Conservation (phyloP, 2,797 vertebrate genomes). For the Sebastes taczanowskii region DNA sequence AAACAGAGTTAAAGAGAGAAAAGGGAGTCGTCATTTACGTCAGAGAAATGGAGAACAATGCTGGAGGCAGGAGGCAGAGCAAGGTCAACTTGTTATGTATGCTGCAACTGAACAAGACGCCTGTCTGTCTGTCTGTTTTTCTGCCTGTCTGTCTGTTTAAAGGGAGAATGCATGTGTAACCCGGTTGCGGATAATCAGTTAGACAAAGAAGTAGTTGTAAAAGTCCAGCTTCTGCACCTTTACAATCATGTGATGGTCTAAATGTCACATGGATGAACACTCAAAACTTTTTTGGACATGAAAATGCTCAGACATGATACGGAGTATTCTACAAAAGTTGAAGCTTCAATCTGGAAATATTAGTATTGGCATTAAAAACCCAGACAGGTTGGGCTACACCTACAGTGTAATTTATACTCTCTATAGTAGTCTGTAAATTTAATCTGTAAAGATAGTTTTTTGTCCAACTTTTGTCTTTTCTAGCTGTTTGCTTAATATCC, state of each 20-base stretch:
- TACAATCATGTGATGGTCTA: not conserved
- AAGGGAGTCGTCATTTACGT: slow-evolving; percentile 70
- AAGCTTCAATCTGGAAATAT: no score
- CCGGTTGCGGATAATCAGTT: not conserved
- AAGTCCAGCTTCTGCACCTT: no score
- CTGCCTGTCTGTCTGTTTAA: slow-evolving; percentile 1
- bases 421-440: not conserved
- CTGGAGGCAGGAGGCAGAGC: slow-evolving; percentile 61
- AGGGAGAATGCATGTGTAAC: not conserved
- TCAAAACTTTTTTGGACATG: not conserved
- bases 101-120: slow-evolving; percentile 42
- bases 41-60: slow-evolving; percentile 75
- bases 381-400: not conserved
- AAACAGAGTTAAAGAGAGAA: slow-evolving; percentile 67
- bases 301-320: not conserved
- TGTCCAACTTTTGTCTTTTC: not conserved
- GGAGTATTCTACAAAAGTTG: not conserved
- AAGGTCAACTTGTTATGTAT: slow-evolving; percentile 69
- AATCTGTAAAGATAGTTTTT: not conserved
- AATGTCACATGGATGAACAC: not conserved
- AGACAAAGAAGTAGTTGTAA: not conserved
- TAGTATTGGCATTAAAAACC: not conserved
- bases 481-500: not conserved
- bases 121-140: not conserved
- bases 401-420: not conserved